phyloP scores from a whole-genome alignment of 2,888 invertebrate genomes.

The Morpho achilles region DNA sequence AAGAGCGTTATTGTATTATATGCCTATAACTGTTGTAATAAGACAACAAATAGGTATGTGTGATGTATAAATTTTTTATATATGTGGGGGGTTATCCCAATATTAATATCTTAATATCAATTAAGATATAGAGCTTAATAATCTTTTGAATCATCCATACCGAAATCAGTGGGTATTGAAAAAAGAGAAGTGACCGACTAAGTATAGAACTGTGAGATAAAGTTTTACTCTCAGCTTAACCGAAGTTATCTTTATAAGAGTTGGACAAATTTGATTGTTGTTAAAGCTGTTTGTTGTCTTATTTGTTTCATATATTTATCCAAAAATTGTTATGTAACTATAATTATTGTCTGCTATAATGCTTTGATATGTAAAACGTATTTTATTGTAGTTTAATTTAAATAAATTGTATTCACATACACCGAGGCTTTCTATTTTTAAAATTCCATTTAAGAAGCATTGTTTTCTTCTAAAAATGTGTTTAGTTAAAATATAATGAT shows the following conservation, averaged over 20 bases:
- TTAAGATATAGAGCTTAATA: too few relatives aligned
- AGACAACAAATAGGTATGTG: constrained; percentile 1
- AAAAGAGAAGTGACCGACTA: too few relatives aligned
- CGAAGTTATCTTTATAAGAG: background rate
- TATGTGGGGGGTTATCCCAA: too few relatives aligned
- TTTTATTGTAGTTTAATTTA: constrained; percentile 15
- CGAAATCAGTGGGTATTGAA: too few relatives aligned
- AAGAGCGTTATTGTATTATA: background rate
- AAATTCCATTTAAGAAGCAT: background rate
- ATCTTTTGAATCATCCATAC: too few relatives aligned
- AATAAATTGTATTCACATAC: constrained; percentile 19
- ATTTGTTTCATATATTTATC: constrained; percentile 1
- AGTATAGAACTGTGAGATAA: background rate
- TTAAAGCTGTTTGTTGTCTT: constrained; percentile 1
- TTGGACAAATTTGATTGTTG: background rate
- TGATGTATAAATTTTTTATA: background rate
- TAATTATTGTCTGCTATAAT: background rate
- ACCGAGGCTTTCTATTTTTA: background rate
- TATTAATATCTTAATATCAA: too few relatives aligned
- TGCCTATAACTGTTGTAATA: background rate
- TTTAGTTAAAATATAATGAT: too few relatives aligned
- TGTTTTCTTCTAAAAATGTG: too few relatives aligned
- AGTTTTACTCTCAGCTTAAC: background rate
- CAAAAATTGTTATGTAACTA: constrained; percentile 3
- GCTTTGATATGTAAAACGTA: constrained; percentile 9